These are phyloP conservation scores for Caenorhabditis doughertyi DNA, from an alignment of 2,888 invertebrate species.

Conservation along the genomic window DNA sequence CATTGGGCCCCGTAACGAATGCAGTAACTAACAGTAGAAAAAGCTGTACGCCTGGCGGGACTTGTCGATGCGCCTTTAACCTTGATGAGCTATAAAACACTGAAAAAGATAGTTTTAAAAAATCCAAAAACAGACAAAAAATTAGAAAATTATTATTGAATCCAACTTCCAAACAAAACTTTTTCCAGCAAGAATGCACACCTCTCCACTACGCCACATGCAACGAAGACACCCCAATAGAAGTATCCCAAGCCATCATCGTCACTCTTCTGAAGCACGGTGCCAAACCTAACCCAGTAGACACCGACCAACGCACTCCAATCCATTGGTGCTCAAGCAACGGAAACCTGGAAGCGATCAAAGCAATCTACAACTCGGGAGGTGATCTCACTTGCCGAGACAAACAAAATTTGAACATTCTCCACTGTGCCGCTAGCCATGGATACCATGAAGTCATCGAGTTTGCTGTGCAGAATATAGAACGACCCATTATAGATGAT, in stretches of 20 bases:
- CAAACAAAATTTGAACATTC: constrained; percentile 94
- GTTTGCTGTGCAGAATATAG: constrained; percentile 53
- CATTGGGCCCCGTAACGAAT: too few relatives aligned
- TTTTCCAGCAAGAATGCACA: constrained; percentile 89
- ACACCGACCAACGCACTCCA: constrained; percentile 95
- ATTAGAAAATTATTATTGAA: too few relatives aligned
- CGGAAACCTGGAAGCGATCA: constrained; percentile 93
- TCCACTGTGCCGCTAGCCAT: constrained; percentile 97
- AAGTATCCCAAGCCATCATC: constrained; percentile 73
- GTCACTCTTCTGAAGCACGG: constrained; percentile 84
- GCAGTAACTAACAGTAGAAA: too few relatives aligned
- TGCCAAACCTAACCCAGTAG: constrained; percentile 90
- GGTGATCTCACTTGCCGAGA: constrained; percentile 90
- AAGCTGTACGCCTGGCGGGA: too few relatives aligned
- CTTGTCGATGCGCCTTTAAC: too few relatives aligned
- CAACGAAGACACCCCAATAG: constrained; percentile 84
- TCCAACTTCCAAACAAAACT: too few relatives aligned
- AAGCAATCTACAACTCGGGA: constrained; percentile 92
- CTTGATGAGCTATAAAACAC: too few relatives aligned
- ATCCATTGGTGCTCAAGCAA: constrained; percentile 98
- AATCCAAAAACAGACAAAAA: too few relatives aligned
- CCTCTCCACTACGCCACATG: constrained; percentile 98
- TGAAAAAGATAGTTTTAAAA: too few relatives aligned
- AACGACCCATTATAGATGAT: constrained; percentile 61
- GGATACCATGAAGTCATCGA: constrained; percentile 89